Percentiles rank a stretch among this genome's conserved stretches.
phyloP scores from a whole-genome alignment of 1,140 invertebrate species.

The Conopomorpha cramerella region DNA sequence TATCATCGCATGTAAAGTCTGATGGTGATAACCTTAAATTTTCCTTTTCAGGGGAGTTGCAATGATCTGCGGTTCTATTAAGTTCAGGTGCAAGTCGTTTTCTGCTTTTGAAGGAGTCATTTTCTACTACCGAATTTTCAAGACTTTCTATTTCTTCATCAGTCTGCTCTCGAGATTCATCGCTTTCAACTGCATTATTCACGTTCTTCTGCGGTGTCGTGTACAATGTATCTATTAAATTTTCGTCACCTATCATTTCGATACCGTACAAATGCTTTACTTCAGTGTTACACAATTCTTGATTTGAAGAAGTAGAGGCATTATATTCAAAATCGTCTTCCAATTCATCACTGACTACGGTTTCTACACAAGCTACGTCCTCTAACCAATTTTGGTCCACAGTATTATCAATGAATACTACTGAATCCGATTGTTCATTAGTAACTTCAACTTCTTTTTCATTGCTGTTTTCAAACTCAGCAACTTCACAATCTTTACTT shows the following conservation, averaged over 20 bases:
- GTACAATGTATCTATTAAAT: conserved; percentile 34
- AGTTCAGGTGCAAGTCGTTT: too few relatives aligned
- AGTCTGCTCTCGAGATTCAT: conserved; percentile 28
- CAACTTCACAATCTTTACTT: neutral
- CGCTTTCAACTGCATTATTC: conserved; percentile 27
- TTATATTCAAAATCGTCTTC: too few relatives aligned
- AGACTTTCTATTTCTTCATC: conserved; percentile 22
- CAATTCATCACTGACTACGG: conserved; percentile 41
- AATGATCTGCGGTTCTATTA: too few relatives aligned
- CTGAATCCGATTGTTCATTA: conserved; percentile 10
- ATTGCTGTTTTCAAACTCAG: neutral
- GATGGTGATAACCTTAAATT: too few relatives aligned
- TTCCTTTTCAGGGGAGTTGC: too few relatives aligned
- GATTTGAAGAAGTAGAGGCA: too few relatives aligned
- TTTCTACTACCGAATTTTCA: too few relatives aligned
- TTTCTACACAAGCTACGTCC: conserved; percentile 50
- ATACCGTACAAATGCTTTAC: conserved; percentile 30
- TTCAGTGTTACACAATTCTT: too few relatives aligned
- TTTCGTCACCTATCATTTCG: conserved; percentile 23
- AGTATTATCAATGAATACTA: conserved; percentile 8
- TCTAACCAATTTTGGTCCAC: conserved; percentile 41
- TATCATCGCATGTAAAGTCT: too few relatives aligned
- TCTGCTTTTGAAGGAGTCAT: too few relatives aligned
- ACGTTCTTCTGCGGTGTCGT: conserved; percentile 38
- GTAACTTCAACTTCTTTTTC: neutral